Conservation (phyloP, 2,797 vertebrate genomes). For the Valencia hispanica region DNA sequence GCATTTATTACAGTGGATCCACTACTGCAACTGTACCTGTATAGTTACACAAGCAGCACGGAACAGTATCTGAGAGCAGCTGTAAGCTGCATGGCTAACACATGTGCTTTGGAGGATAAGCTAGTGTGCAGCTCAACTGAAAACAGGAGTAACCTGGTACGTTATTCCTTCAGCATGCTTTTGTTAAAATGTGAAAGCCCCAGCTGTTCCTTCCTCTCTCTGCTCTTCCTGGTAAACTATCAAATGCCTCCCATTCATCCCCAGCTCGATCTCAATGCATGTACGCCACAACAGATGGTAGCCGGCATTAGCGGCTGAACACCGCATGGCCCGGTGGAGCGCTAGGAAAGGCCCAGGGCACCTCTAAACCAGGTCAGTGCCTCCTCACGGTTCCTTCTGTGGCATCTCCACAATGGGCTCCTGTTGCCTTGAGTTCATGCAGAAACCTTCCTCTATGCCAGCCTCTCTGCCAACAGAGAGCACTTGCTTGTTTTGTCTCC, state of each 20-base stretch:
- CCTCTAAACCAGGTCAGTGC: slow-evolving; percentile 72
- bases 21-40: slow-evolving; percentile 13
- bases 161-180: slow-evolving; percentile 22
- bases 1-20: slow-evolving; percentile 8
- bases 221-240: slow-evolving; percentile 43
- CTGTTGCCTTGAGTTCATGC: slow-evolving; percentile 58
- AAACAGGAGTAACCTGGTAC: slow-evolving; percentile 23
- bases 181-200: slow-evolving; percentile 45
- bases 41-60: slow-evolving; percentile 29
- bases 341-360: slow-evolving; percentile 30
- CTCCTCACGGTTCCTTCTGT: slow-evolving; percentile 64
- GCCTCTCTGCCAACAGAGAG: slow-evolving; percentile 47
- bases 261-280: slow-evolving; percentile 26
- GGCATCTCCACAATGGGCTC: slow-evolving; percentile 68
- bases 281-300: slow-evolving; percentile 27
- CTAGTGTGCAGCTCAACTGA: slow-evolving; percentile 16
- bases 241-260: not conserved
- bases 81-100: slow-evolving; percentile 21
- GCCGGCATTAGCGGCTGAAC: slow-evolving; percentile 44
- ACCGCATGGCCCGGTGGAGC: slow-evolving; percentile 25
- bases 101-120: slow-evolving; percentile 11
- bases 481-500: slow-evolving; percentile 75
- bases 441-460: slow-evolving; percentile 62
- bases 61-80: slow-evolving; percentile 17
- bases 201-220: slow-evolving; percentile 28